phyloP scores from a whole-genome alignment of 2,888 invertebrate species.

The Taphrorychus bicolor region DNA sequence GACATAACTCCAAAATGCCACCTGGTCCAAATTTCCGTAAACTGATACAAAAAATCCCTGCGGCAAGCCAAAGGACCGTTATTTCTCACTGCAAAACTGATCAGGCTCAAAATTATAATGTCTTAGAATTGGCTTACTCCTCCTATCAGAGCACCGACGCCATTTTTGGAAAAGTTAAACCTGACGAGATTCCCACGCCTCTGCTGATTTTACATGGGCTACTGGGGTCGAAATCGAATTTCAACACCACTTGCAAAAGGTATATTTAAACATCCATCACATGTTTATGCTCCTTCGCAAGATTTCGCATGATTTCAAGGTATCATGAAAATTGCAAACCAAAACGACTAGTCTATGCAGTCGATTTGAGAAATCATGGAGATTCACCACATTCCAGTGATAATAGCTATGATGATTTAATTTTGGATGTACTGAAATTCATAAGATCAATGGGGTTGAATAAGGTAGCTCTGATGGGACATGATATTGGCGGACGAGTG shows the following conservation, averaged over 20 bases:
- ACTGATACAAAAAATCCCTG: constrained; percentile 25
- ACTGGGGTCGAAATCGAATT: constrained; percentile 86
- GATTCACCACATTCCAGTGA: constrained; percentile 82
- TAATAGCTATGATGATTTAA: constrained; percentile 79
- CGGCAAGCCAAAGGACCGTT: constrained; percentile 6
- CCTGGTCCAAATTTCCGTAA: constrained; percentile 40
- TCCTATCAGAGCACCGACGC: constrained; percentile 67
- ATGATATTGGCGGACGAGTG: constrained; percentile 95
- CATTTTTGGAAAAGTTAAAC: constrained; percentile 42
- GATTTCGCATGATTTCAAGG: constrained; percentile 9
- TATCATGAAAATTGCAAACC: constrained; percentile 65
- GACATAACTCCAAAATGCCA: constrained; percentile 6
- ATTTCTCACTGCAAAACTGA: constrained; percentile 16
- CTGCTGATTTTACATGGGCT: constrained; percentile 87
- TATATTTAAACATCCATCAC: constrained; percentile 2
- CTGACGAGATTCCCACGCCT: constrained; percentile 62
- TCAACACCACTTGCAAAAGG: constrained; percentile 79
- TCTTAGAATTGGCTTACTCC: constrained; percentile 65
- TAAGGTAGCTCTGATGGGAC: constrained; percentile 79
- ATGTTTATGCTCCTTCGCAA: constrained; percentile 4
- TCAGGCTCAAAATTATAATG: constrained; percentile 10
- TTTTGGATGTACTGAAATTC: constrained; percentile 74
- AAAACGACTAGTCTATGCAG: constrained; percentile 74
- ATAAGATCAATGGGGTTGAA: constrained; percentile 69
- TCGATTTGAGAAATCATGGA: constrained; percentile 96